These are phyloP conservation scores for Dipodomys stephensi DNA, from an alignment of 2,113 vertebrate species.

Conservation along the genomic window DNA sequence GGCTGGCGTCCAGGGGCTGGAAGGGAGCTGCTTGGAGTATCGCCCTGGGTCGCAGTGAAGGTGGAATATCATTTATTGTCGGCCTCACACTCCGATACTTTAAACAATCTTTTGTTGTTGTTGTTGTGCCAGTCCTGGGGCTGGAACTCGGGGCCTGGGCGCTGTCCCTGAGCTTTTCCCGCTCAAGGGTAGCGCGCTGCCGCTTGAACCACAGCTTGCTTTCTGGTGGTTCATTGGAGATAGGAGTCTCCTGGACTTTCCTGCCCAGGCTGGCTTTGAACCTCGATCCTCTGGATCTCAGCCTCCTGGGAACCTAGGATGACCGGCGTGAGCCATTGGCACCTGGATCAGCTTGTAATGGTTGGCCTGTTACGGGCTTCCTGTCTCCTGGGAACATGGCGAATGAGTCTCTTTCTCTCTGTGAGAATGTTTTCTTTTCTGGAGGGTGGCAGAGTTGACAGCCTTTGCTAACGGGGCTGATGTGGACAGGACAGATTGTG, in stretches of 20 bases:
- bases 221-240: too few relatives aligned
- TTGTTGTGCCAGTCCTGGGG: neutral
- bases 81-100: neutral
- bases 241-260: too few relatives aligned
- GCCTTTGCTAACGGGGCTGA: neutral
- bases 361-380: too few relatives aligned
- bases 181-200: too few relatives aligned
- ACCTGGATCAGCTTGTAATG: neutral
- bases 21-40: slow-evolving; percentile 27
- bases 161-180: too few relatives aligned
- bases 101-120: neutral
- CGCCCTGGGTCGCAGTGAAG: slow-evolving; percentile 49
- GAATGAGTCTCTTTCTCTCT: neutral
- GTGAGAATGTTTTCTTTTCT: neutral
- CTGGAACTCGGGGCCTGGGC: too few relatives aligned
- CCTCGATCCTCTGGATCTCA: too few relatives aligned
- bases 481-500: too few relatives aligned
- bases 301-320: too few relatives aligned
- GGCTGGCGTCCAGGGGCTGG: neutral
- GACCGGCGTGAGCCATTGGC: neutral
- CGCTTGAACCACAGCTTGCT: too few relatives aligned
- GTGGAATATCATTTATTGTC: slow-evolving; percentile 30
- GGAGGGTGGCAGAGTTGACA: neutral
- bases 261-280: too few relatives aligned
- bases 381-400: neutral